Evolutionary conservation across 2,797 vertebrate species (phyloP).

Genomic region (Sternotherus odoratus): DNA sequence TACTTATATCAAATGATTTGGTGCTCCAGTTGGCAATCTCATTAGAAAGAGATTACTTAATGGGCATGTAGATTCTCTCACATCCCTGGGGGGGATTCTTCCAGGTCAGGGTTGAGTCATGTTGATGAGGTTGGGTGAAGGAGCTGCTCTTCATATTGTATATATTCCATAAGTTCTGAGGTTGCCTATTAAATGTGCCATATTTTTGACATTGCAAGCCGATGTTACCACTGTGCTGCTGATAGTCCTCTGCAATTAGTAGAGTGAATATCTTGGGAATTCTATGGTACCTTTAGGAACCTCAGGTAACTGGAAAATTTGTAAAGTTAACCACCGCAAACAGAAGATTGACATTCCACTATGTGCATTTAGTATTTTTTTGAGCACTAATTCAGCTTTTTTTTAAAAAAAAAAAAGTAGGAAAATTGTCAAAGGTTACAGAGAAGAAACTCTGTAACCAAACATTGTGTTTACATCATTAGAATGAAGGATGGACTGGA

Average conservation of each 20-base stretch:
- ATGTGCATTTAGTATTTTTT: background rate
- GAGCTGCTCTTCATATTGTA: slow-evolving; percentile 31
- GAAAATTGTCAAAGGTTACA: background rate
- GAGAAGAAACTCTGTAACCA: background rate
- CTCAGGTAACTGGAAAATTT: background rate
- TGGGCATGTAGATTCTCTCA: slow-evolving; percentile 60
- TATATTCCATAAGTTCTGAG: slow-evolving; percentile 27
- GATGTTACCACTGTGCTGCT: background rate
- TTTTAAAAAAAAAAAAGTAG: background rate
- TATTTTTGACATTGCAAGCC: background rate
- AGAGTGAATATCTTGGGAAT: background rate
- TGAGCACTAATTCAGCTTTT: background rate
- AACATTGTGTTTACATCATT: background rate
- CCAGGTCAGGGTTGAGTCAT: slow-evolving; percentile 45
- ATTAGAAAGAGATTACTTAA: slow-evolving; percentile 63
- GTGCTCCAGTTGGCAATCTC: slow-evolving; percentile 47
- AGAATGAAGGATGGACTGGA: background rate
- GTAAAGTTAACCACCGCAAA: background rate
- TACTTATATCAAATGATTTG: slow-evolving; percentile 31
- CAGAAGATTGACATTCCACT: background rate
- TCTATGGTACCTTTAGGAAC: background rate
- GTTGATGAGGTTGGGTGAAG: slow-evolving; percentile 66
- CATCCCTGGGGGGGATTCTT: slow-evolving; percentile 35
- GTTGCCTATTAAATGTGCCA: background rate
- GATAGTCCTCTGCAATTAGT: background rate